phyloP scores from a whole-genome alignment of 2,797 vertebrate species.

The Rhinella marina region DNA sequence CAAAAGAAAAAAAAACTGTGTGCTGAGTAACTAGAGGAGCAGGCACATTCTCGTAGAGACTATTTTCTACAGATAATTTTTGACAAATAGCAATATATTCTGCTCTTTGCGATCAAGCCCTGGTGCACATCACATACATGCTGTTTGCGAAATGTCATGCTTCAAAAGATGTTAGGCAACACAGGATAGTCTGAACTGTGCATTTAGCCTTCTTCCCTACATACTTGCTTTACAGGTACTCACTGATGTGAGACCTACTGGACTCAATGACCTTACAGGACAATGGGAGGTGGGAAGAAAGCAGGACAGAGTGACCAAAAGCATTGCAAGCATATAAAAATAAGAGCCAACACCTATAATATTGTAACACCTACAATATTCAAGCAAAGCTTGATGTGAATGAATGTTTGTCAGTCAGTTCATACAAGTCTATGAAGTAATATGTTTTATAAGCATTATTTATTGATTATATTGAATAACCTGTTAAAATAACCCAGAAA shows the following conservation, averaged over 20 bases:
- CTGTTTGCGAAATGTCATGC: constrained; percentile 18
- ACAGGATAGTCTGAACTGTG: background rate
- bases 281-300: constrained; percentile 57
- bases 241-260: constrained; percentile 59
- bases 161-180: background rate
- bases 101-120: constrained; percentile 14
- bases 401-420: constrained; percentile 30
- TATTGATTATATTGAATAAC: constrained; percentile 34
- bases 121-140: background rate
- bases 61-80: constrained; percentile 19
- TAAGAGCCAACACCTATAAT: background rate
- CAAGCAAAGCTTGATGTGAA: constrained; percentile 15
- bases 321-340: constrained; percentile 20
- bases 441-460: constrained; percentile 37
- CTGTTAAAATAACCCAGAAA: background rate
- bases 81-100: background rate
- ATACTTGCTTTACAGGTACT: constrained; percentile 39
- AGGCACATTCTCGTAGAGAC: background rate
- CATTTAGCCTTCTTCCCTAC: constrained; percentile 6
- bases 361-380: background rate
- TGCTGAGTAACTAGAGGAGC: background rate
- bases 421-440: constrained; percentile 17
- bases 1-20: background rate
- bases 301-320: constrained; percentile 54
- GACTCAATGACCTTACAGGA: constrained; percentile 56